phyloP scores from a whole-genome alignment of 2,113 vertebrate species.

The Sinosuthora webbiana region DNA sequence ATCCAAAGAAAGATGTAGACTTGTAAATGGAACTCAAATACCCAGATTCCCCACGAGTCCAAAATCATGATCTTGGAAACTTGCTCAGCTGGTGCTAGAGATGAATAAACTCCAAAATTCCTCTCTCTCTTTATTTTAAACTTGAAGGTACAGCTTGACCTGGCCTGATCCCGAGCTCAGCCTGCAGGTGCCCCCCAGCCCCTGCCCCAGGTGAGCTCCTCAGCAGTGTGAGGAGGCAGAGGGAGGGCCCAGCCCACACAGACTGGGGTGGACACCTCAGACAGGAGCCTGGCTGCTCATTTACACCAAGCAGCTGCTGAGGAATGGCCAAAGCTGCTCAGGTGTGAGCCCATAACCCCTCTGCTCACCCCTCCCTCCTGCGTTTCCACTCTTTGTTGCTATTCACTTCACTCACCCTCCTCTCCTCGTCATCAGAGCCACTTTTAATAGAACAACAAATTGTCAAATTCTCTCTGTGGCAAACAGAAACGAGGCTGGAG shows the following conservation, averaged over 20 bases:
- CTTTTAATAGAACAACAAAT: background rate
- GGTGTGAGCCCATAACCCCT: rapidly evolving
- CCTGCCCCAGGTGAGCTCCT: background rate
- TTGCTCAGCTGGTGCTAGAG: background rate
- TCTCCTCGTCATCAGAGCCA: background rate
- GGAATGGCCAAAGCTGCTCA: background rate
- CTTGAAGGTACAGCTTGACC: background rate
- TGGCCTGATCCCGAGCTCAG: background rate
- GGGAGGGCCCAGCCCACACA: background rate
- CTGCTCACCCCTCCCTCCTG: background rate
- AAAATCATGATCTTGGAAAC: background rate
- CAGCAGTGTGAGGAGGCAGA: background rate
- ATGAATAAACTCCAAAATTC: background rate
- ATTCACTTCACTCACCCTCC: rapidly evolving
- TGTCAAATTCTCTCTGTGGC: background rate
- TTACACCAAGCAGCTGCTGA: rapidly evolving
- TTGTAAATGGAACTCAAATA: background rate
- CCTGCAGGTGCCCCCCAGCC: background rate
- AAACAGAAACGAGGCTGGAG: background rate
- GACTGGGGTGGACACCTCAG: rapidly evolving
- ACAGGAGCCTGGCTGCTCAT: background rate
- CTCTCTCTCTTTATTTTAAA: background rate
- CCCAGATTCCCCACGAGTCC: background rate
- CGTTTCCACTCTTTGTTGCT: rapidly evolving
- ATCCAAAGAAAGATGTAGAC: background rate